Evolutionary conservation across 2,113 vertebrate genomes (phyloP).

Genomic region (Chionomys nivalis): DNA sequence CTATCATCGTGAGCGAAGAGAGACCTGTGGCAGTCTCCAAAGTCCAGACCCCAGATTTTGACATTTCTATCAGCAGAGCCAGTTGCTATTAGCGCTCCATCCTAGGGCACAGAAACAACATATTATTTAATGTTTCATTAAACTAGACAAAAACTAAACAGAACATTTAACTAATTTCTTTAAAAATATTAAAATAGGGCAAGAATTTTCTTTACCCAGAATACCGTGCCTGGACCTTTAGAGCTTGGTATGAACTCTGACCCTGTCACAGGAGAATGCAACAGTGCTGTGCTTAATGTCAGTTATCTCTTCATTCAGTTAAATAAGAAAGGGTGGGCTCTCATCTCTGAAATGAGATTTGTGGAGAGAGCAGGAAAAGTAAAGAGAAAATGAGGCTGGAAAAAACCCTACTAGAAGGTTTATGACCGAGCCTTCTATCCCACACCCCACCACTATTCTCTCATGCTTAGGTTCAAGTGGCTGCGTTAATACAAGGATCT

Average conservation of each 20-base stretch:
- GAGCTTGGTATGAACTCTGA: background rate
- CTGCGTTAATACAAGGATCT: background rate
- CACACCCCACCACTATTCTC: background rate
- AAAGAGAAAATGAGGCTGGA: background rate
- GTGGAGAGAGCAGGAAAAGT: background rate
- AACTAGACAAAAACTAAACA: conserved; percentile 15
- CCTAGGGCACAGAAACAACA: conserved; percentile 83
- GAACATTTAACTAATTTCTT: background rate
- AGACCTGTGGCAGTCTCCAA: conserved; percentile 97
- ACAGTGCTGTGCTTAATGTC: background rate
- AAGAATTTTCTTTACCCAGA: background rate
- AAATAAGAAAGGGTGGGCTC: background rate
- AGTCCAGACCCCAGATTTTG: conserved; percentile 99
- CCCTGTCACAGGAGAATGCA: background rate
- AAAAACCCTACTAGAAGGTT: background rate
- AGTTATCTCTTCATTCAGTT: background rate
- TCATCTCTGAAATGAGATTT: background rate
- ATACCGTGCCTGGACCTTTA: background rate
- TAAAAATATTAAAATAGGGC: background rate
- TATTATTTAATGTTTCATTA: background rate
- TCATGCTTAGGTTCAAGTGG: background rate
- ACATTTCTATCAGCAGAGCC: conserved; percentile 98
- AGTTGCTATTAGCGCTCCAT: conserved; percentile 93
- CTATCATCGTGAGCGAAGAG: conserved; percentile 99
- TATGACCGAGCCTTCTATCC: background rate